phyloP scores from a whole-genome alignment of 2,113 vertebrate genomes.

The Acanthisitta chloris region DNA sequence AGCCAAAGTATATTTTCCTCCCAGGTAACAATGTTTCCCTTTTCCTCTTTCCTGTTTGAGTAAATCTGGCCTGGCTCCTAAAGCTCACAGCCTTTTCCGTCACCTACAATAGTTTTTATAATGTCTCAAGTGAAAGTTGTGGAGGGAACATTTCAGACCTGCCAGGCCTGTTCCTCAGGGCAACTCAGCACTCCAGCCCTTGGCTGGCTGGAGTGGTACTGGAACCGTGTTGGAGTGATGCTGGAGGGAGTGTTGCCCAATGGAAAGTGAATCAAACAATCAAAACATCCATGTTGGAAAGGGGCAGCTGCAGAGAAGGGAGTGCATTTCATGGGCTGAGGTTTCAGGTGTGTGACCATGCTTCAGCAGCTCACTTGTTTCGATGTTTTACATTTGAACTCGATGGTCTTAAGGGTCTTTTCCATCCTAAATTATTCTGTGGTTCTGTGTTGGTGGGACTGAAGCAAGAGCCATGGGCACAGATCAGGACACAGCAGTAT shows the following conservation, averaged over 20 bases:
- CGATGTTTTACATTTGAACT: background rate
- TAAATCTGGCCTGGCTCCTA: background rate
- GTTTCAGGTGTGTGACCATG: background rate
- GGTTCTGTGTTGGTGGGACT: background rate
- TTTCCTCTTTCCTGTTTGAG: constrained; percentile 33
- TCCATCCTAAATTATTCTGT: background rate
- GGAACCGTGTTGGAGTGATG: background rate
- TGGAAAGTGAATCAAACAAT: background rate
- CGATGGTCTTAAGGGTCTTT: background rate
- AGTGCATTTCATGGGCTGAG: background rate
- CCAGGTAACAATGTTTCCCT: background rate
- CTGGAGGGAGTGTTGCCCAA: background rate
- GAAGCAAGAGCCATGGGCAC: background rate
- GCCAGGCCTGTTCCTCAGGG: background rate
- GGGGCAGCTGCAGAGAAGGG: background rate
- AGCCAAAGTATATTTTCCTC: background rate
- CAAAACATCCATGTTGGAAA: background rate
- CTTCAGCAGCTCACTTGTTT: background rate
- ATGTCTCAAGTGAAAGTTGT: background rate
- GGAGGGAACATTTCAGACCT: background rate
- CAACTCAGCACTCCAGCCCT: background rate
- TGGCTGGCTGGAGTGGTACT: background rate
- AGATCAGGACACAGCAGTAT: background rate
- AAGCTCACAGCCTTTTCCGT: background rate
- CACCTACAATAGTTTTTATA: background rate